Evolutionary conservation across 2,113 vertebrate species (phyloP).

Genomic region (Oryctolagus cuniculus): DNA sequence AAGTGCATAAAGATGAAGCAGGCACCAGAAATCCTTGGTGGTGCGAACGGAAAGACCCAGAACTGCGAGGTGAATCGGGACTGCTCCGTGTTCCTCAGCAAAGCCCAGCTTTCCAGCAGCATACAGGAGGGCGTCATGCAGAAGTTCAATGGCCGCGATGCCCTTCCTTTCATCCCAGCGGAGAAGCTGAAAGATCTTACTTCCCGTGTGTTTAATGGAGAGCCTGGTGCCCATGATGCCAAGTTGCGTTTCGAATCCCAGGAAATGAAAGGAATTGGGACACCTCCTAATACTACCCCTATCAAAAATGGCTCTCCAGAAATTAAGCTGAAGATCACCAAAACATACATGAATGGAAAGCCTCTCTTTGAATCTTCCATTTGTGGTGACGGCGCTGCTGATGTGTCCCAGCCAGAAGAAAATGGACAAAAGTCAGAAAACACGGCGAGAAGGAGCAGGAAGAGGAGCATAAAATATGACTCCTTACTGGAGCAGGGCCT

Average conservation of each 20-base stretch:
- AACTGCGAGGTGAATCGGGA: constrained; percentile 92
- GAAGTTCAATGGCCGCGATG: constrained; percentile 93
- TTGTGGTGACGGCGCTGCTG: constrained; percentile 90
- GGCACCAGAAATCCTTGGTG: constrained; percentile 92
- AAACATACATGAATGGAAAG: constrained; percentile 93
- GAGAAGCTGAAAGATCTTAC: constrained; percentile 96
- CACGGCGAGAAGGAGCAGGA: constrained; percentile 89
- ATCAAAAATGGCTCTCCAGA: constrained; percentile 93
- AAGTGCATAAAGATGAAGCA: constrained; percentile 96
- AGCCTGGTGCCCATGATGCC: constrained; percentile 91
- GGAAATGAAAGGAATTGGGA: constrained; percentile 91
- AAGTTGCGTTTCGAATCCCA: constrained; percentile 91
- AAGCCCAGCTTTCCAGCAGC: constrained; percentile 92
- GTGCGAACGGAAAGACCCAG: constrained; percentile 88
- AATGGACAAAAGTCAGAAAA: constrained; percentile 86
- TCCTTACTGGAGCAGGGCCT: constrained; percentile 87
- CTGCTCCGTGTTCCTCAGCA: constrained; percentile 93
- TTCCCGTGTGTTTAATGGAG: constrained; percentile 95
- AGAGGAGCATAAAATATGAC: constrained; percentile 89
- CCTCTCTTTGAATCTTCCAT: constrained; percentile 93
- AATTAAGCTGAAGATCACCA: constrained; percentile 95
- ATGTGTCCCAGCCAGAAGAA: constrained; percentile 83
- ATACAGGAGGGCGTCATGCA: constrained; percentile 94
- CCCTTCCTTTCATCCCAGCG: constrained; percentile 89
- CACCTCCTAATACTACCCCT: constrained; percentile 89